These are phyloP conservation scores for Anomalospiza imberbis DNA, from an alignment of 2,797 vertebrate species.

Conservation along the genomic window DNA sequence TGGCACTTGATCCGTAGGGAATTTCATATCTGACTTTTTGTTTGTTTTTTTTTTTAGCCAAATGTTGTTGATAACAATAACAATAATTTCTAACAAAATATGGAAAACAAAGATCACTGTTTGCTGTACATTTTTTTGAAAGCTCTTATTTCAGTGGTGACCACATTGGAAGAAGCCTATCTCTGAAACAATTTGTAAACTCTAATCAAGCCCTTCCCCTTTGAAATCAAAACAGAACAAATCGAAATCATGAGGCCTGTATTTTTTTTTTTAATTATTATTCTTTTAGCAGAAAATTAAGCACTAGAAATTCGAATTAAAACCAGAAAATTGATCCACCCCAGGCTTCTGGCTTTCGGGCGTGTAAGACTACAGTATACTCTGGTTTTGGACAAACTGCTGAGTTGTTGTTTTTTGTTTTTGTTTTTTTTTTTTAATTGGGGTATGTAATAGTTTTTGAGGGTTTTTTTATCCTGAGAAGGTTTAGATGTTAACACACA, in stretches of 20 bases:
- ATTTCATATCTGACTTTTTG: neutral
- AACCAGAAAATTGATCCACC: neutral
- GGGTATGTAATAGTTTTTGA: neutral
- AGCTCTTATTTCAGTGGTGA: neutral
- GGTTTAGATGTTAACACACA: neutral
- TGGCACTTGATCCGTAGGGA: neutral
- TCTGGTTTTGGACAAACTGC: neutral
- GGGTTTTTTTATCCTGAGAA: neutral
- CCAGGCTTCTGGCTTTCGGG: neutral
- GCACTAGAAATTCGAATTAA: neutral
- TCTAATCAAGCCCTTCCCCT: neutral
- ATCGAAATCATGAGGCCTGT: neutral
- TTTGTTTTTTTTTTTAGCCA: neutral
- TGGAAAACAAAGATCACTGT: neutral
- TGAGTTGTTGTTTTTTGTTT: neutral
- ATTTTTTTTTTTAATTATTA: neutral
- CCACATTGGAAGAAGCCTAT: neutral
- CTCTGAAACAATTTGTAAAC: neutral
- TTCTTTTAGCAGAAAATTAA: neutral
- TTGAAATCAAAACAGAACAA: neutral
- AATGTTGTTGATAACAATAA: neutral
- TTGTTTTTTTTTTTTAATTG: neutral
- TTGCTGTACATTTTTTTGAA: neutral
- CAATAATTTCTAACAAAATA: neutral
- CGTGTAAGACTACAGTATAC: accelerated